These are phyloP conservation scores for Leucophenga montana DNA, from an alignment of 2,888 invertebrate genomes.

Conservation along the genomic window DNA sequence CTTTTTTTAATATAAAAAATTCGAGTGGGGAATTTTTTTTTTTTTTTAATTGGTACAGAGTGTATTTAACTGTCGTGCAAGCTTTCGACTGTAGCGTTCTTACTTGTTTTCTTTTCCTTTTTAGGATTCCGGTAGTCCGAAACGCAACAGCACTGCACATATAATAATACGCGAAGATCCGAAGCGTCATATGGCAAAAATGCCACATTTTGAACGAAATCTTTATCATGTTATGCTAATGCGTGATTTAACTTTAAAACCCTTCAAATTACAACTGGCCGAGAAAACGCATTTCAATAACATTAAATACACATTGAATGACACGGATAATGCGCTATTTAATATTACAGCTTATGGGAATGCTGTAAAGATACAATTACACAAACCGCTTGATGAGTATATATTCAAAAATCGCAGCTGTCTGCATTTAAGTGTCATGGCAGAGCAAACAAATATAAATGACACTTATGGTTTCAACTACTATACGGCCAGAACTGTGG, in stretches of 20 bases:
- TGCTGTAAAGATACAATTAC: constrained; percentile 38
- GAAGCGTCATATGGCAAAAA: constrained; percentile 41
- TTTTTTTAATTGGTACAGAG: too few species aligned
- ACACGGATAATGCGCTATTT: constrained; percentile 40
- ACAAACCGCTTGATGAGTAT: constrained; percentile 21
- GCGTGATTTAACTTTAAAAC: constrained; percentile 31
- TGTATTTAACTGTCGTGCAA: too few species aligned
- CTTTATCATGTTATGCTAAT: constrained; percentile 39
- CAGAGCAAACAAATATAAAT: constrained; percentile 37
- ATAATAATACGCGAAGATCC: constrained; percentile 47
- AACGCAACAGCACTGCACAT: constrained; percentile 38
- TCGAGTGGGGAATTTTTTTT: too few species aligned
- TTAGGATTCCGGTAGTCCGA: constrained; percentile 52
- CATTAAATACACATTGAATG: constrained; percentile 42
- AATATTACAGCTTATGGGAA: constrained; percentile 35
- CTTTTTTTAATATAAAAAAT: too few species aligned
- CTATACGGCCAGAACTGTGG: constrained; percentile 33
- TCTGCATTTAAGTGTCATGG: constrained; percentile 45
- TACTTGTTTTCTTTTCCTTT: neutral
- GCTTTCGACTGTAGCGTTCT: too few species aligned
- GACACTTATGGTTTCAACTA: constrained; percentile 19
- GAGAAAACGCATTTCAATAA: constrained; percentile 42
- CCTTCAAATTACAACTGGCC: constrained; percentile 39
- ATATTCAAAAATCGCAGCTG: constrained; percentile 38
- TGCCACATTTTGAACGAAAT: constrained; percentile 44